Conservation (phyloP, 1,140 invertebrate species). For the Cyphomyrmex costatus region DNA sequence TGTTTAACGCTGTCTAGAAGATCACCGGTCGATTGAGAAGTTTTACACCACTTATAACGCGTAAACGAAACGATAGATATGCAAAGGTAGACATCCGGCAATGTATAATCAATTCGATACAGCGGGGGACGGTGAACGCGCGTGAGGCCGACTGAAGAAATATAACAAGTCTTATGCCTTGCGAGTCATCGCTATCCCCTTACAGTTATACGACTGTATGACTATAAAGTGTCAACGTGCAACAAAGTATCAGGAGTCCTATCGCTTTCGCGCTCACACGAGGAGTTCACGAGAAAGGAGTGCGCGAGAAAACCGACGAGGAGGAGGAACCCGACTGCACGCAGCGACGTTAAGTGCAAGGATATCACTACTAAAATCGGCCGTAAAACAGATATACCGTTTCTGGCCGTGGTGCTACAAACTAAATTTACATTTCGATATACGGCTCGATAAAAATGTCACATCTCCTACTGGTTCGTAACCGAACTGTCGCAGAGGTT, state of each 20-base stretch:
- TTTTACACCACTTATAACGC: neutral
- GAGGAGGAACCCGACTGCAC: conserved; percentile 46
- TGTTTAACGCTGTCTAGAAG: neutral
- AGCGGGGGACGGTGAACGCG: neutral
- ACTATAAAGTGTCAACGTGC: conserved; percentile 58
- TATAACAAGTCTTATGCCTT: conserved; percentile 30
- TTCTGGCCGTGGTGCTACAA: conserved; percentile 61
- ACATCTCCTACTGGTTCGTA: conserved; percentile 67
- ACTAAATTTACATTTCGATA: conserved; percentile 83
- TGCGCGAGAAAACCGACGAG: conserved; percentile 29
- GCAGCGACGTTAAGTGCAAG: conserved; percentile 79
- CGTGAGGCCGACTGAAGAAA: conserved; percentile 12
- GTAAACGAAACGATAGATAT: neutral
- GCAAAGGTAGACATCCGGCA: neutral
- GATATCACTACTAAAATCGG: conserved; percentile 82
- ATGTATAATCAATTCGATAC: conserved; percentile 25
- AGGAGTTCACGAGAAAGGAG: conserved; percentile 7
- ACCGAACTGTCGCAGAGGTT: conserved; percentile 52
- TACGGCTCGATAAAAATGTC: conserved; percentile 82
- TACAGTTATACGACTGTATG: conserved; percentile 51
- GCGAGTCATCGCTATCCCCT: conserved; percentile 51
- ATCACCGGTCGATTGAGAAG: neutral
- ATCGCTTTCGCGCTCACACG: neutral
- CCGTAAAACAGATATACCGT: conserved; percentile 79
- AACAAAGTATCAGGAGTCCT: conserved; percentile 40